Evolutionary conservation across 2,888 invertebrate species (phyloP), one percentile per base, ranked within the genome.

Genomic region (Chelonus formosanus): DNA sequence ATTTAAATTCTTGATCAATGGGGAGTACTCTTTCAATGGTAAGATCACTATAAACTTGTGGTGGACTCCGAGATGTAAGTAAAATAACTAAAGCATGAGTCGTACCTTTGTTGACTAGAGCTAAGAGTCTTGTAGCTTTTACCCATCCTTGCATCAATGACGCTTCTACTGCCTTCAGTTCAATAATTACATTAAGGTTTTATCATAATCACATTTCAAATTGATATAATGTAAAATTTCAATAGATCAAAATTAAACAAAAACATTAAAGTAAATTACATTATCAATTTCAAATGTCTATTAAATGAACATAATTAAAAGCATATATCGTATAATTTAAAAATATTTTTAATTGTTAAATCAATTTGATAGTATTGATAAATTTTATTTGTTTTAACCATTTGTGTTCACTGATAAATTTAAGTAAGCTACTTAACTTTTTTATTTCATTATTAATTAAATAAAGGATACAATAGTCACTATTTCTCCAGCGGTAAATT

Each of bases 11-110:
- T 75, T 89, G 89, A 85, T 94, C 92, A 65, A 95, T 89, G 35
- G 95, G 92, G 76, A 95, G 88, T 60, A 92, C 90, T 83, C 90
- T 90, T 85, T 94, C 94, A 76, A 95, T 89, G 8, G 91, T 90
- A 73, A 95, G 86, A 85, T 95, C 94, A 60, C 90, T 90, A 78
- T 91, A 90, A 64, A 90, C 89, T 80, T 88, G 89, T 31, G 93
- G 91, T 74, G 91, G 91, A 75, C 86, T 87, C 76, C 88, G 88
- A 65, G 90, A 85, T 5, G 87, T 86, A 57, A 87, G 84, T 70
- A 89, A 85, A 69, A 89, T 84, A 76, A 89, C 87, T 68, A 89
- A 81, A 62, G 87, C 89, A 79, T 85, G 85, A 8, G 88, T 86
- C 32, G 83, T 80, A 69, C 86, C 86, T 76, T 87, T 86, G 74